Evolutionary conservation across 2,888 invertebrate genomes (phyloP).

Genomic region (Amorpha juglandis): DNA sequence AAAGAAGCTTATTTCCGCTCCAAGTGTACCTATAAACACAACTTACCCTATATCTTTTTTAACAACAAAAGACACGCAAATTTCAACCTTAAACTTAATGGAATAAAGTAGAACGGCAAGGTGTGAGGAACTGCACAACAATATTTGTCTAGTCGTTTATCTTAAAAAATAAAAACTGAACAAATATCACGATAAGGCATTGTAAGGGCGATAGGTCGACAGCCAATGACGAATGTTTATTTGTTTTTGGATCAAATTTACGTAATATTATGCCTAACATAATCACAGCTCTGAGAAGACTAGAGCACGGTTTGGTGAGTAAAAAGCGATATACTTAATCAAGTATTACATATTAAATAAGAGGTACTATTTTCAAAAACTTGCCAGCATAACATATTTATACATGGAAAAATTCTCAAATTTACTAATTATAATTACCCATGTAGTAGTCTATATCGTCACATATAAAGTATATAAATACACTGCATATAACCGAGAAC

Average conservation of each 20-base stretch:
- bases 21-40: slow-evolving; percentile 61
- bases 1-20: slow-evolving; percentile 83
- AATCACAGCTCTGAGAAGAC: slow-evolving; percentile 46
- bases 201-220: slow-evolving; percentile 81
- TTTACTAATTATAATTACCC: too few species aligned
- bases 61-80: slow-evolving; percentile 38
- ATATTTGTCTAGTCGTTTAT: slow-evolving; percentile 68
- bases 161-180: slow-evolving; percentile 81
- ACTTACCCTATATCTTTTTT: slow-evolving; percentile 50
- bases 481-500: too few species aligned
- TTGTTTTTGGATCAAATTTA: slow-evolving; percentile 36
- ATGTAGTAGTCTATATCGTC: too few species aligned
- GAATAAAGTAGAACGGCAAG: not conserved
- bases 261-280: slow-evolving; percentile 47
- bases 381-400: too few species aligned
- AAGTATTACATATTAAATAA: too few species aligned
- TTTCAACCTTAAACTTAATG: slow-evolving; percentile 38
- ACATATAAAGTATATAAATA: too few species aligned
- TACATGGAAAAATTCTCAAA: too few species aligned
- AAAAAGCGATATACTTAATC: too few species aligned
- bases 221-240: slow-evolving; percentile 62
- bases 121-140: slow-evolving; percentile 29
- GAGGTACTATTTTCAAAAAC: too few species aligned
- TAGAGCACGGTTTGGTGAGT: not conserved
- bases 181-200: slow-evolving; percentile 80